A percentile compares a stretch with the other conserved stretches of the same genome.
Conservation (phyloP, 2,888 invertebrate genomes). For the Hedya salicella region DNA sequence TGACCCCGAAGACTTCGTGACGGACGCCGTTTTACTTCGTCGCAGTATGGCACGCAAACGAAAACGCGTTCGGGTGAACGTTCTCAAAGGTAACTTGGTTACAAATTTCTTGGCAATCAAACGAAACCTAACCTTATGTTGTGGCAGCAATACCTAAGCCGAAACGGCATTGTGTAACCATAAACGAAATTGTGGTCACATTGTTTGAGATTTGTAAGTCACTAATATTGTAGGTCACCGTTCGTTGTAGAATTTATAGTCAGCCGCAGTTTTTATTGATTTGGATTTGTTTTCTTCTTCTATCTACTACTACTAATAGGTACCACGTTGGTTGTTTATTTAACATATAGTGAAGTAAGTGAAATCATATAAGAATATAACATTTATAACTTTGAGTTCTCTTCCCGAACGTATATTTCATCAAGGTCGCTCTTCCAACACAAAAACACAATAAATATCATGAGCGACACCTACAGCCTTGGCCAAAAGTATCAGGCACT, state of each 20-base stretch:
- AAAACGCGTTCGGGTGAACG: slow-evolving; percentile 68
- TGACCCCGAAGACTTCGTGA: slow-evolving; percentile 72
- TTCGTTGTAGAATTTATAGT: too few species aligned
- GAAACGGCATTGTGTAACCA: slow-evolving; percentile 55
- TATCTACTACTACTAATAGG: too few species aligned
- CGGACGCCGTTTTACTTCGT: slow-evolving; percentile 62
- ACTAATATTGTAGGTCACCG: slow-evolving; percentile 57
- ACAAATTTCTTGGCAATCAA: slow-evolving; percentile 68
- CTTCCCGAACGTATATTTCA: slow-evolving; percentile 7
- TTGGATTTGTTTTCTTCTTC: too few species aligned
- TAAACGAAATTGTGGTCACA: slow-evolving; percentile 58
- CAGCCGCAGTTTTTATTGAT: too few species aligned
- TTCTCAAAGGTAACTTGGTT: slow-evolving; percentile 59
- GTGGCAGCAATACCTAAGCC: slow-evolving; percentile 53
- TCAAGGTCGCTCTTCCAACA: slow-evolving; percentile 14
- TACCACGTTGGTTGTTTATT: too few species aligned
- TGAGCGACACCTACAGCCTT: slow-evolving; percentile 30
- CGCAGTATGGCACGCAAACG: slow-evolving; percentile 64
- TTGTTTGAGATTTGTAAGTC: slow-evolving; percentile 50
- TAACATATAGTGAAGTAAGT: too few species aligned
- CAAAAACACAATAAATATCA: slow-evolving; percentile 25
- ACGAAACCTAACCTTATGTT: slow-evolving; percentile 63
- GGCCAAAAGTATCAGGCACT: too few species aligned
- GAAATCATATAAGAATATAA: too few species aligned
- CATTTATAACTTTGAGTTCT: slow-evolving; percentile 5